These are phyloP conservation scores for Chrysochloris asiatica DNA, from an alignment of 2,113 vertebrate species.

Conservation along the genomic window DNA sequence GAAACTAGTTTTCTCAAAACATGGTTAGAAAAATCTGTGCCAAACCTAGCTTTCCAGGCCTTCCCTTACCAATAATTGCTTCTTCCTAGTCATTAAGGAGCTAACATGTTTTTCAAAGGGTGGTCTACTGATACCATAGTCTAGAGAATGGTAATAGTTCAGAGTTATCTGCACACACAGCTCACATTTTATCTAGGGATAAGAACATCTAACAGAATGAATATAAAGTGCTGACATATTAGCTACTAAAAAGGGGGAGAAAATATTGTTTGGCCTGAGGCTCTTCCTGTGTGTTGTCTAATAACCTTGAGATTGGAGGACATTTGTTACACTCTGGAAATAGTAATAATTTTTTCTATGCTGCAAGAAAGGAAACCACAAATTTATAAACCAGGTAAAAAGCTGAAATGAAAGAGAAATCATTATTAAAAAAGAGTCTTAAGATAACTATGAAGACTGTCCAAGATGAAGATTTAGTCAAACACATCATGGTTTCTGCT, in stretches of 20 bases:
- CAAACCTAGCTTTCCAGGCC: background rate
- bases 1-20: conserved; percentile 6
- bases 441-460: background rate
- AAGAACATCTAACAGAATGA: background rate
- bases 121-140: background rate
- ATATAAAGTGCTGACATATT: conserved; percentile 26
- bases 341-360: background rate
- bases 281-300: background rate
- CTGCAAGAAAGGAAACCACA: conserved; percentile 12
- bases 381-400: conserved; percentile 43
- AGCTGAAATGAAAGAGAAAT: conserved; percentile 34
- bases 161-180: background rate
- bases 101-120: background rate
- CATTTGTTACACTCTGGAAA: conserved; percentile 27
- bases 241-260: conserved; percentile 13
- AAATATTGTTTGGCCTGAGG: background rate
- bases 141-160: background rate
- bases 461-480: background rate
- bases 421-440: background rate
- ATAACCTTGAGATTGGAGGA: conserved; percentile 8
- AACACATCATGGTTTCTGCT: background rate
- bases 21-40: background rate
- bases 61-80: background rate
- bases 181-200: background rate
- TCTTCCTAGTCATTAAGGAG: background rate